Base-by-base conservation (phyloP, 2,113 vertebrate genomes). In the Corynorhinus townsendii region DNA sequence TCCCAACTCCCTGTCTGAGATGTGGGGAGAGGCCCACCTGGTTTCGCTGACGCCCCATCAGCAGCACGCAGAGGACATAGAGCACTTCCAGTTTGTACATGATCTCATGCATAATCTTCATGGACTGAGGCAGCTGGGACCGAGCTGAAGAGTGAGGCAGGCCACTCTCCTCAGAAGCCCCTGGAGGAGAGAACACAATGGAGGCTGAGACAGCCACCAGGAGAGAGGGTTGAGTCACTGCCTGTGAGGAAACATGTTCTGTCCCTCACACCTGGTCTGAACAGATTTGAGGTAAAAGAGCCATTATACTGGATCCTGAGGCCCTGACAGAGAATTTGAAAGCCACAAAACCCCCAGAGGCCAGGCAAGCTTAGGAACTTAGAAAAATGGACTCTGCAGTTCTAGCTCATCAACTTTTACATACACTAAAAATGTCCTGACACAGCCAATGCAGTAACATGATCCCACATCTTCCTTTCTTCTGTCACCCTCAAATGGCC, bases 31-130 rank as follows among this genome's bases (percentile, higher is more conserved):
- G 0, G 47, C 97, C 97, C 95, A 99, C 99, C 99, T 99, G 99
- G 96, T 99, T 99, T 96, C 99, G 99, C 96, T 99, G 99, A 45
- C 99, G 98, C 35, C 99, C 99, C 99, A 99, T 99, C 76, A 99
- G 99, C 80, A 99, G 98, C 81, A 99, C 99, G 6, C 99, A 99
- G 17, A 99, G 99, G 87, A 99, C 99, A 33, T 99, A 99, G 1
- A 99, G 98, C 95, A 99, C 99, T 96, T 99, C 99, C 98, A 99
- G 98, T 94, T 99, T 99, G 95, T 99, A 99, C 99, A 99, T 99
- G 87, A 99, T 99, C 98, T 99, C 99, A 0, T 99, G 99, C 98
- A 99, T 99, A 33, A 99, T 99, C 98, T 99, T 99, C 99, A 99
- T 99, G n/a, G 99, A 99, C 97, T 99, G 99, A 0, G 99, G 99